Evolutionary conservation across 2,113 vertebrate species (phyloP).

Genomic region (Neotragus moschatus): DNA sequence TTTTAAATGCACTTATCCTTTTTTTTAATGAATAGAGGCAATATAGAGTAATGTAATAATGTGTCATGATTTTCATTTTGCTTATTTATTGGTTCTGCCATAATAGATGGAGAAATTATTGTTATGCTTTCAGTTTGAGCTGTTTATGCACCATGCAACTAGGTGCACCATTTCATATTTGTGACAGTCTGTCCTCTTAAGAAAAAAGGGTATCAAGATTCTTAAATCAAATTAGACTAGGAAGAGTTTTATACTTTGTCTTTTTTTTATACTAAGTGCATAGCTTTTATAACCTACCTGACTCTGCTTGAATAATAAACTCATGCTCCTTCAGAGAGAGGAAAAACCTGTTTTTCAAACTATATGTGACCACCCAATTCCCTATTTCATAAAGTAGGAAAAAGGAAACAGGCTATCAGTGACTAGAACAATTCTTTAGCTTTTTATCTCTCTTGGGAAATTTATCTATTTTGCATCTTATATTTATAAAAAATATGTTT

Average conservation of each 20-base stretch:
- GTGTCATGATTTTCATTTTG: slow-evolving; percentile 79
- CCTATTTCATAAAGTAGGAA: not conserved
- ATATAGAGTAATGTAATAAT: slow-evolving; percentile 75
- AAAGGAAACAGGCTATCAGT: not conserved
- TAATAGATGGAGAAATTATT: slow-evolving; percentile 65
- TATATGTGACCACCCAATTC: not conserved
- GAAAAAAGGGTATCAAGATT: slow-evolving; percentile 20
- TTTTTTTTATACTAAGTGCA: not conserved
- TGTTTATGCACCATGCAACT: slow-evolving; percentile 56
- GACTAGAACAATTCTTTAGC: not conserved
- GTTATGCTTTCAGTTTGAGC: slow-evolving; percentile 60
- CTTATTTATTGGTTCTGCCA: slow-evolving; percentile 76
- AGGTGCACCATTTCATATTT: slow-evolving; percentile 29
- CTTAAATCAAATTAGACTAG: slow-evolving; percentile 32
- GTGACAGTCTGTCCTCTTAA: slow-evolving; percentile 30
- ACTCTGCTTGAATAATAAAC: slow-evolving; percentile 26
- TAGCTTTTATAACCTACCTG: slow-evolving; percentile 6
- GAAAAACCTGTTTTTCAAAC: not conserved
- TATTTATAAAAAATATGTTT: not conserved
- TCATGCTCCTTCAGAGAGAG: not conserved
- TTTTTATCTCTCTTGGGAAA: not conserved
- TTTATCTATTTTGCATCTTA: not conserved
- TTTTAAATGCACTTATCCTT: slow-evolving; percentile 70
- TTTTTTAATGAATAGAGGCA: slow-evolving; percentile 75
- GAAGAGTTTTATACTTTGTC: not conserved